Evolutionary conservation across 2,113 vertebrate genomes (phyloP).

Genomic region (Octodon degus): DNA sequence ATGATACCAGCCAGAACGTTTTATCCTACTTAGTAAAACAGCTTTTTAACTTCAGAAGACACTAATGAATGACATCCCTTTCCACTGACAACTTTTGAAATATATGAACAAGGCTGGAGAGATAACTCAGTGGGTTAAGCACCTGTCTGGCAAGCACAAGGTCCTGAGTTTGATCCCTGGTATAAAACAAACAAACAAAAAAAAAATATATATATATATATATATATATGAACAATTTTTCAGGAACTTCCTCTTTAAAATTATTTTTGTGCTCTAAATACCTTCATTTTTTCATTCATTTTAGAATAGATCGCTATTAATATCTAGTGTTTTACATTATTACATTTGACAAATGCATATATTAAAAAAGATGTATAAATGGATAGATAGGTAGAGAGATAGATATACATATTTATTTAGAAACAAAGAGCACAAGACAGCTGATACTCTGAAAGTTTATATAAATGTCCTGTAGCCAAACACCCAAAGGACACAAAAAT

Average conservation of each 20-base stretch:
- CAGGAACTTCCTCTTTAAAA: neutral
- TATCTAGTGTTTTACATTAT: neutral
- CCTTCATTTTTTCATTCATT: neutral
- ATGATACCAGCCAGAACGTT: neutral
- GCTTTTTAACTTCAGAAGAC: neutral
- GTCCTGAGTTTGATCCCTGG: too few relatives aligned
- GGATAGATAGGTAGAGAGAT: too few relatives aligned
- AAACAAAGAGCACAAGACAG: neutral
- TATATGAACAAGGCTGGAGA: neutral
- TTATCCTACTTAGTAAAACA: neutral
- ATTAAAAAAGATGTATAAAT: too few relatives aligned
- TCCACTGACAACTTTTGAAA: conserved; percentile 30
- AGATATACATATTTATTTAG: neutral
- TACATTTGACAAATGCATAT: too few relatives aligned
- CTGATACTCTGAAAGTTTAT: neutral
- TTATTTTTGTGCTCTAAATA: neutral
- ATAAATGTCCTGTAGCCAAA: neutral
- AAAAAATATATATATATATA: too few relatives aligned
- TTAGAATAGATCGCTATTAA: neutral
- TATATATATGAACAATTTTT: neutral
- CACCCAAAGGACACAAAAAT: neutral
- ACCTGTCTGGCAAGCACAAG: too few relatives aligned
- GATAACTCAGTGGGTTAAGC: too few relatives aligned
- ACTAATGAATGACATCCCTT: neutral
- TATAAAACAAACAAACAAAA: too few relatives aligned